phyloP scores from a whole-genome alignment of 2,888 invertebrate genomes.

The Deilephila elpenor region DNA sequence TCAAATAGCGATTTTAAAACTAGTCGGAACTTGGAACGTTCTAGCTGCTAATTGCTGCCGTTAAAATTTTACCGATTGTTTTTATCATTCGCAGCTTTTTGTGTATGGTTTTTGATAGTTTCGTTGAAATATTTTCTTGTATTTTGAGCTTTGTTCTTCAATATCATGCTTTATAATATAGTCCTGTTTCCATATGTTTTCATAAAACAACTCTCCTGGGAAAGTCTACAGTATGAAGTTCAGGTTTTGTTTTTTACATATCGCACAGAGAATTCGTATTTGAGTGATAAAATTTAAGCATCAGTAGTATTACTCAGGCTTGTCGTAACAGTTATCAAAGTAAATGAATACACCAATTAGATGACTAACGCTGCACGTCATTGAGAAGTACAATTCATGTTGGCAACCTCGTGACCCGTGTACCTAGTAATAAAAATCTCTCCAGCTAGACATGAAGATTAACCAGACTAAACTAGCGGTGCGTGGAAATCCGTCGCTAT shows the following conservation, averaged over 20 bases:
- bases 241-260: not conserved
- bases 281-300: not conserved
- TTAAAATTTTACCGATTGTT: slow-evolving; percentile 2
- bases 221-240: too few relatives aligned
- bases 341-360: slow-evolving; percentile 24
- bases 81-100: slow-evolving; percentile 11
- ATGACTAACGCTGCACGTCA: not conserved
- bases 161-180: too few relatives aligned
- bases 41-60: slow-evolving; percentile 7
- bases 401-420: slow-evolving; percentile 50
- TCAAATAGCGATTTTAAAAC: not conserved
- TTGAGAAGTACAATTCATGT: not conserved
- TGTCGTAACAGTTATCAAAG: slow-evolving; percentile 11
- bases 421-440: slow-evolving; percentile 12
- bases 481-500: slow-evolving; percentile 55
- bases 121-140: not conserved
- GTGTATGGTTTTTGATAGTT: not conserved
- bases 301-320: not conserved
- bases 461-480: slow-evolving; percentile 54
- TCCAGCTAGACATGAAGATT: slow-evolving; percentile 21
- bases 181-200: too few relatives aligned
- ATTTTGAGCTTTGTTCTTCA: not conserved
- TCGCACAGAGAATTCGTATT: not conserved
- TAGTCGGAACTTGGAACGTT: not conserved
- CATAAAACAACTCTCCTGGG: too few relatives aligned